A percentile compares a stretch with the other conserved stretches of the same genome.
phyloP scores from a whole-genome alignment of 2,888 invertebrate genomes.

The Tinea pellionella region DNA sequence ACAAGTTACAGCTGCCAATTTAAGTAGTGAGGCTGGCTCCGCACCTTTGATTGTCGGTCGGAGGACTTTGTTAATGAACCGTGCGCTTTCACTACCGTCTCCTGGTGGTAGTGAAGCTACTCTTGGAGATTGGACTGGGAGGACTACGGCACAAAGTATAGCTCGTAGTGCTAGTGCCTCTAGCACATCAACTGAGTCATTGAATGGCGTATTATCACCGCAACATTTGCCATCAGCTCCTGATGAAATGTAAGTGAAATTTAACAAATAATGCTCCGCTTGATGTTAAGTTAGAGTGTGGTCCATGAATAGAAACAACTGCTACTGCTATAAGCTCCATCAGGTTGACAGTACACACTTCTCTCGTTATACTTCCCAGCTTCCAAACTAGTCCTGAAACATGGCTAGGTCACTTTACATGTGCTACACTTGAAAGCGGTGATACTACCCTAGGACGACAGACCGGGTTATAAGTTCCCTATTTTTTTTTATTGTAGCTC shows the following conservation, averaged over 20 bases:
- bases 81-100: conserved; percentile 52
- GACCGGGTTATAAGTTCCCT: too few species aligned
- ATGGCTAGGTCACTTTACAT: too few species aligned
- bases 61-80: conserved; percentile 52
- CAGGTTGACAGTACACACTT: too few species aligned
- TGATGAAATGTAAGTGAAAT: conserved; percentile 46
- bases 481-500: too few species aligned
- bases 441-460: too few species aligned
- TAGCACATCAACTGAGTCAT: conserved; percentile 52
- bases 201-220: conserved; percentile 33
- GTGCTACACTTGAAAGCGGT: too few species aligned
- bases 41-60: conserved; percentile 57
- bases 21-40: conserved; percentile 49
- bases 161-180: conserved; percentile 38
- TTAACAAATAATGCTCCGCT: too few species aligned
- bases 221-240: conserved; percentile 34
- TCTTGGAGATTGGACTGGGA: conserved; percentile 48
- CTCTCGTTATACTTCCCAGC: too few species aligned
- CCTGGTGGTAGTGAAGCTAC: conserved; percentile 55
- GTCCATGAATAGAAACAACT: too few species aligned
- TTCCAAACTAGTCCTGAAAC: too few species aligned
- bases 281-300: too few species aligned
- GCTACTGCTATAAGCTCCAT: too few species aligned
- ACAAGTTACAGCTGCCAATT: conserved; percentile 57
- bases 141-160: conserved; percentile 44